Conservation (phyloP, 1,140 invertebrate species). For the Saccostrea glomerata region DNA sequence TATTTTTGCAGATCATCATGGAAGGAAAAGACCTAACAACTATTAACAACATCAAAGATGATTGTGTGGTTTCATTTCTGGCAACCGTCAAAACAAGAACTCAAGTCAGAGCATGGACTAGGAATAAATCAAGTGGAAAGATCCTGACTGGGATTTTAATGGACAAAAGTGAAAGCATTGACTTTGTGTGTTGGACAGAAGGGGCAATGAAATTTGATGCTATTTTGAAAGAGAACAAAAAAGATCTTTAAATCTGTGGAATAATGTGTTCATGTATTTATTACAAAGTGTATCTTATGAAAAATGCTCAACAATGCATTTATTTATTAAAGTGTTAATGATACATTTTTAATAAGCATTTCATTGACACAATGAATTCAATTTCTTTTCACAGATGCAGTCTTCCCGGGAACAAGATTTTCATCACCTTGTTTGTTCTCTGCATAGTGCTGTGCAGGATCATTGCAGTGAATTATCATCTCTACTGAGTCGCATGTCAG, state of each 20-base stretch:
- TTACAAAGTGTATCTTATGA: too few species aligned
- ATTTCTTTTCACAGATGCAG: constrained; percentile 3
- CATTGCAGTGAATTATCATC: background rate
- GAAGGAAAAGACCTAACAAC: background rate
- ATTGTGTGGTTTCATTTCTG: background rate
- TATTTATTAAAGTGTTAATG: too few species aligned
- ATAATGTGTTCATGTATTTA: too few species aligned
- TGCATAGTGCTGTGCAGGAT: background rate
- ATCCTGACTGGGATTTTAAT: background rate
- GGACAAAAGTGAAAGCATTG: constrained; percentile 16
- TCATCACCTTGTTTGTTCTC: background rate
- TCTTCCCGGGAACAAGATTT: background rate
- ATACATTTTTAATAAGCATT: background rate
- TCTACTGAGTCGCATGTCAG: background rate
- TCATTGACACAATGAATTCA: background rate
- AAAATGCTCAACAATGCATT: too few species aligned
- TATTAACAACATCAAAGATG: background rate
- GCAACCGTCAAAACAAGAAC: background rate
- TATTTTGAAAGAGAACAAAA: background rate
- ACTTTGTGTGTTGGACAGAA: constrained; percentile 32
- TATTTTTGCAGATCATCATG: background rate
- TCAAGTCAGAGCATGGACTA: background rate
- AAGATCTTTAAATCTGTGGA: too few species aligned
- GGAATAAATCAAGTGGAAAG: background rate
- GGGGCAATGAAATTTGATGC: background rate